phyloP scores from a whole-genome alignment of 2,888 invertebrate genomes.

The Capitulum mitella region DNA sequence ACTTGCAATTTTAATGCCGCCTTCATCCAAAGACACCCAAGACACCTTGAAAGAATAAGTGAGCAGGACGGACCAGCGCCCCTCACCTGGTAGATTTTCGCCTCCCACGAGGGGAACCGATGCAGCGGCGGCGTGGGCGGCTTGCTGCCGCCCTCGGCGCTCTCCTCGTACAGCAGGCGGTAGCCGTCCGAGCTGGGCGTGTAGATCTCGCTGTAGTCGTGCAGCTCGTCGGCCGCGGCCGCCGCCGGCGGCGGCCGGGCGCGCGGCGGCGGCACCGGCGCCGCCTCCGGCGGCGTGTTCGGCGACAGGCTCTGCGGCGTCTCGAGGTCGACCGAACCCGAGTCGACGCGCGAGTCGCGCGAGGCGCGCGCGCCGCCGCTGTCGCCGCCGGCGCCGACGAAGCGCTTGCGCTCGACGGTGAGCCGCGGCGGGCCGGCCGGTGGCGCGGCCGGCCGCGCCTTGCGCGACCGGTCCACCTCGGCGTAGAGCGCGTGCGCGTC shows the following conservation, averaged over 20 bases:
- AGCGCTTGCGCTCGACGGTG: constrained; percentile 20
- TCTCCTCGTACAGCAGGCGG: constrained; percentile 33
- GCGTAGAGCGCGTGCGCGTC: constrained; percentile 37
- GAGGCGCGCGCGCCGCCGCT: constrained; percentile 30
- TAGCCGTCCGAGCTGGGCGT: constrained; percentile 74
- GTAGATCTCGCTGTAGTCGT: constrained; percentile 90
- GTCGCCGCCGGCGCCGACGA: not conserved
- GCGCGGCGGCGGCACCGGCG: constrained; percentile 32
- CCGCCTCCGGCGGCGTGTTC: constrained; percentile 41
- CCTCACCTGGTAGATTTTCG: constrained; percentile 82
- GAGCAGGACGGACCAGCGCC: too few species aligned
- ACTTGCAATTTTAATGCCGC: too few species aligned
- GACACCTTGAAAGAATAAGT: too few species aligned
- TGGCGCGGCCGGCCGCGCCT: constrained; percentile 16
- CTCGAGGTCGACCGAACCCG: constrained; percentile 44
- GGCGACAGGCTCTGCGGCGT: constrained; percentile 44
- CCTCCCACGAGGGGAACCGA: constrained; percentile 88
- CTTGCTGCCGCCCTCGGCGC: constrained; percentile 43
- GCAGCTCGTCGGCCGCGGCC: constrained; percentile 45
- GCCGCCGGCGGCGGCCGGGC: constrained; percentile 38
- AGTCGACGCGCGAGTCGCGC: constrained; percentile 41
- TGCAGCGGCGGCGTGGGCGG: constrained; percentile 88
- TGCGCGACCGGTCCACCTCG: constrained; percentile 38
- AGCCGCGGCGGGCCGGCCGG: constrained; percentile 11
- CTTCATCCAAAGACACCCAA: too few species aligned